Conservation (phyloP, 2,113 vertebrate genomes). For the Paradisaea rubra region DNA sequence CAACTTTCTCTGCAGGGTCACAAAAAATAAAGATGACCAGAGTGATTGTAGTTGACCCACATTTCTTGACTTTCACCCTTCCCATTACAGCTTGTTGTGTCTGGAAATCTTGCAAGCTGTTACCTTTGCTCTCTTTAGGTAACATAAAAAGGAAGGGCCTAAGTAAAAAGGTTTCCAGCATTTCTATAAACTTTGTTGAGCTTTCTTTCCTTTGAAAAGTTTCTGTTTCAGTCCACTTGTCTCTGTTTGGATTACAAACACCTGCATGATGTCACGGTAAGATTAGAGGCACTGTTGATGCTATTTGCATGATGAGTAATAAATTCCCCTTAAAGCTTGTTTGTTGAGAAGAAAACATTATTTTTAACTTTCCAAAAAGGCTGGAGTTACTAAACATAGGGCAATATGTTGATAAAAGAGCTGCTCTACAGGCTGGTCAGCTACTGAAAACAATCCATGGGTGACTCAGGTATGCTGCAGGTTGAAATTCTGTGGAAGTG, state of each 20-base stretch:
- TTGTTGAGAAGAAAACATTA: not conserved
- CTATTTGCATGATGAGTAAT: not conserved
- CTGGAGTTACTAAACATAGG: not conserved
- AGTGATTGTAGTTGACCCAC: not conserved
- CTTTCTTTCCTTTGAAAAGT: not conserved
- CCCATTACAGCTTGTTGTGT: not conserved
- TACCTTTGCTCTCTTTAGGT: not conserved
- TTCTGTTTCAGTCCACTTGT: not conserved
- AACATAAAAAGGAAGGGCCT: not conserved
- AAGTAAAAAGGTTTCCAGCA: not conserved
- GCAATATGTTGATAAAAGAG: not conserved
- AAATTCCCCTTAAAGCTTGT: not conserved
- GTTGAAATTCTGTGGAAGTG: not conserved
- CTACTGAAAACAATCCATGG: not conserved
- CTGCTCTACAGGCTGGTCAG: not conserved
- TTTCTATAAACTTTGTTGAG: not conserved
- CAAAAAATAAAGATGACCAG: not conserved
- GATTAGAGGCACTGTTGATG: not conserved
- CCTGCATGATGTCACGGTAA: not conserved
- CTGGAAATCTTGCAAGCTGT: not conserved
- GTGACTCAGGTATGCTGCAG: not conserved
- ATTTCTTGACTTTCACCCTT: not conserved
- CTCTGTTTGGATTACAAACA: not conserved
- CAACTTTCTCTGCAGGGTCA: not conserved
- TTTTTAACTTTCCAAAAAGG: not conserved